Evolutionary conservation across 2,888 invertebrate species (phyloP).

Genomic region (Siphlonurus alternatus): DNA sequence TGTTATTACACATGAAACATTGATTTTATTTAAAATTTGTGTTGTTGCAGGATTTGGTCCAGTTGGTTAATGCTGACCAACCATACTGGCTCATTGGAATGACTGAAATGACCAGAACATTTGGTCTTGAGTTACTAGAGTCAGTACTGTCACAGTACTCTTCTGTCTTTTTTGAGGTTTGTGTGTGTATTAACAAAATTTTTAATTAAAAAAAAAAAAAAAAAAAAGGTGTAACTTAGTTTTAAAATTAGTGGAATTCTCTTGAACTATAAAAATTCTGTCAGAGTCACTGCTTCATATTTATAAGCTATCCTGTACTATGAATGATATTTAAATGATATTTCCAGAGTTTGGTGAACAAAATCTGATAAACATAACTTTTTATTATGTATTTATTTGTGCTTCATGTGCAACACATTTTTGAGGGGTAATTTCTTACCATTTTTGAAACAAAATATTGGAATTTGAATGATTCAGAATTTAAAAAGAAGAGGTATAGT

Average conservation of each 20-base stretch:
- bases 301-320: neutral
- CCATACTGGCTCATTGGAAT: constrained; percentile 91
- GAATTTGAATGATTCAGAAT: too few relatives aligned
- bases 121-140: constrained; percentile 88
- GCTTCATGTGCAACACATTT: too few relatives aligned
- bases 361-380: too few relatives aligned
- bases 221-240: too few relatives aligned
- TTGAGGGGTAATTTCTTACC: too few relatives aligned
- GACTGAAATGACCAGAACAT: constrained; percentile 93
- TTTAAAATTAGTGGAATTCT: constrained; percentile 5
- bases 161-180: constrained; percentile 66
- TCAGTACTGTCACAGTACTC: constrained; percentile 79
- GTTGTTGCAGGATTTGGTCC: constrained; percentile 67
- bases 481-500: too few relatives aligned
- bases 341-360: too few relatives aligned
- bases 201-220: neutral
- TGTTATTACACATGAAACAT: neutral
- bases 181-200: constrained; percentile 3
- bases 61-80: constrained; percentile 90
- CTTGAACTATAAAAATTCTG: constrained; percentile 1
- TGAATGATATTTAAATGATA: neutral
- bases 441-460: too few relatives aligned
- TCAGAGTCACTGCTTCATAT: neutral
- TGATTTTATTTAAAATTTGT: neutral
- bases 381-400: too few relatives aligned